A percentile compares a stretch with the other conserved stretches of the same genome.
phyloP scores from a whole-genome alignment of 2,888 invertebrate species.

The Corythucha ciliata region DNA sequence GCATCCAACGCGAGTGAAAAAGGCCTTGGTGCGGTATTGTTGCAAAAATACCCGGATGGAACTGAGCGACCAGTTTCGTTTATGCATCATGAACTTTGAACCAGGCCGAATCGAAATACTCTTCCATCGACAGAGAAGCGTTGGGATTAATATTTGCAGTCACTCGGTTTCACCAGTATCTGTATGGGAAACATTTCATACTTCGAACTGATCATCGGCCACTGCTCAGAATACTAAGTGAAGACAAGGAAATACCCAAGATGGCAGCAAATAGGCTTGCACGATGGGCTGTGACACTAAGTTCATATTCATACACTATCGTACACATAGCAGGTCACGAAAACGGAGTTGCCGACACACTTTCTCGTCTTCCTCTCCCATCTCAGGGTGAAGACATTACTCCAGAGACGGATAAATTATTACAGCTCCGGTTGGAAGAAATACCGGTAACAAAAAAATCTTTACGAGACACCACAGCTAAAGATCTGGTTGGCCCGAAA shows the following conservation, averaged over 20 bases:
- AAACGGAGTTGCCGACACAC: neutral
- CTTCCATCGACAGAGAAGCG: constrained; percentile 4
- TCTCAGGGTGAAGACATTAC: no score
- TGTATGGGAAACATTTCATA: neutral
- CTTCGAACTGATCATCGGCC: constrained; percentile 4
- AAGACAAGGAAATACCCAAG: constrained; percentile 1
- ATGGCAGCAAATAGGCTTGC: constrained; percentile 3
- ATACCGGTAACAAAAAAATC: no score
- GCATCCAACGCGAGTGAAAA: neutral
- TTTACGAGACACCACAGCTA: no score
- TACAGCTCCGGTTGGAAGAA: no score
- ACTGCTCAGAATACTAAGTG: neutral
- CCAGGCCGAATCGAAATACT: neutral
- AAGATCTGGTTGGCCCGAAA: no score
- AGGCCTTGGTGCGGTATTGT: neutral
- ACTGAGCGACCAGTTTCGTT: neutral
- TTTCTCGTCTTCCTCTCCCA: constrained; percentile 6
- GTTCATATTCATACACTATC: neutral
- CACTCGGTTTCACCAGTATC: neutral
- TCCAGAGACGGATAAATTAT: no score
- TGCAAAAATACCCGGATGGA: neutral
- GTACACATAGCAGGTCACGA: neutral
- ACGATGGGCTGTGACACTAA: constrained; percentile 3
- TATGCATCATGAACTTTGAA: neutral
- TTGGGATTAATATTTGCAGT: constrained; percentile 4